Base-by-base conservation (phyloP, 2,797 vertebrate genomes). In the Galaxias olidus region DNA sequence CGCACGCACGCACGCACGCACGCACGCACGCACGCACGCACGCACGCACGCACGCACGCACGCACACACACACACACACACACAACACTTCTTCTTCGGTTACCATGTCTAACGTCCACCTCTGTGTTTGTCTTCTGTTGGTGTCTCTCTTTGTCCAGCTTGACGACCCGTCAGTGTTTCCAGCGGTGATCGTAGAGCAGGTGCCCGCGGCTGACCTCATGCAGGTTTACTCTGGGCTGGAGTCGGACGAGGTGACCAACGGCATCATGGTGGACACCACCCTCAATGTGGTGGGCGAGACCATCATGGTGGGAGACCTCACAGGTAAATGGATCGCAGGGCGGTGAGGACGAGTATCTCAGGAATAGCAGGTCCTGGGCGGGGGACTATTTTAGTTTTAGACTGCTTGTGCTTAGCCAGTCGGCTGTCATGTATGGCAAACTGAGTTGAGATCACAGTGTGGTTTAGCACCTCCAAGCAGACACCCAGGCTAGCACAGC, bases 111-210 rank as follows among this genome's bases (percentile, higher is more conserved):
- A 43, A 63, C n/a, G 1, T 49, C 20, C 10, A 18, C 66, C 46
- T n/a, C n/a, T 45, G 1, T 47, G 4, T 45, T 9, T 60, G 57
- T 83, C 51, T 77, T 61, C 46, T 79, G 40, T 47, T 59, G 41
- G 66, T 61, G 44, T 48, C 62, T 13, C 56, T 76, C 46, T 83
- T 62, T 68, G 17, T 46, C n/a, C 79, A 96, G 94, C 87, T 95
- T 81, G 94, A 96, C n/a, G 94, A 95, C 81, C 93, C 94, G 1
- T 94, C 94, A 1, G 93, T 94, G 59, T 96, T 96, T 76, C 94
- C 94, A 55, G 94, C 94, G 0, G 93, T 95, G 73, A 95, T 96
- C 1, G 94, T 95, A 45, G 94, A 96, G 81, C 94, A 94, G 82
- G 91, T 95, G 30, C 94, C 93, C 0, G 80, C 93, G 9, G 86